Percentiles rank a stretch among this genome's conserved stretches.
These are phyloP conservation scores for Drosophila malerkotliana DNA, from an alignment of 1,140 invertebrate genomes.

Conservation along the genomic window DNA sequence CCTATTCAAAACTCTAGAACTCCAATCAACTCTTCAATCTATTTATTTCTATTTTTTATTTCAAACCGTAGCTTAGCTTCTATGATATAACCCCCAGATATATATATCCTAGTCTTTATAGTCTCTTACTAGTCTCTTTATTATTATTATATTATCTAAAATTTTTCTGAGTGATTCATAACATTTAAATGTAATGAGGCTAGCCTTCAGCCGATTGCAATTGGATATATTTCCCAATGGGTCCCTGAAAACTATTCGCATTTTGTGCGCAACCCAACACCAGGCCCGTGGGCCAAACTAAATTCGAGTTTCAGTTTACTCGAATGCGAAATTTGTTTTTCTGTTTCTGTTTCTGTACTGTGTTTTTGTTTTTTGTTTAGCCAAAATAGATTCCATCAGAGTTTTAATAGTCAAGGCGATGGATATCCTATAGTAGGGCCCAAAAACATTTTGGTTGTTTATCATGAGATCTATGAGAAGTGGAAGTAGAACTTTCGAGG, in stretches of 20 bases:
- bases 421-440: slow-evolving; percentile 25
- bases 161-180: neutral
- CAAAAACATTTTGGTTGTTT: slow-evolving; percentile 43
- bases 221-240: slow-evolving; percentile 43
- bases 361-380: slow-evolving; percentile 34
- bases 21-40: too few relatives aligned
- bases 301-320: slow-evolving; percentile 43
- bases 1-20: too few relatives aligned
- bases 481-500: neutral
- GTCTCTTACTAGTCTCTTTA: too few relatives aligned
- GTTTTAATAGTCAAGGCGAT: slow-evolving; percentile 56
- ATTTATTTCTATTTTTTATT: too few relatives aligned
- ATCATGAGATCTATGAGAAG: slow-evolving; percentile 28
- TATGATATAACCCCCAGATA: too few relatives aligned
- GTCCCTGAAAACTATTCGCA: slow-evolving; percentile 39
- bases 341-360: slow-evolving; percentile 16
- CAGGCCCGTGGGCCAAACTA: slow-evolving; percentile 29
- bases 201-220: slow-evolving; percentile 6
- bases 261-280: slow-evolving; percentile 9
- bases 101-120: too few relatives aligned
- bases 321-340: slow-evolving; percentile 37
- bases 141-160: neutral
- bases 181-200: slow-evolving; percentile 32
- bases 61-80: too few relatives aligned
- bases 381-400: slow-evolving; percentile 38